Evolutionary conservation across 2,888 invertebrate genomes (phyloP).

Genomic region (Pterostichus niger): DNA sequence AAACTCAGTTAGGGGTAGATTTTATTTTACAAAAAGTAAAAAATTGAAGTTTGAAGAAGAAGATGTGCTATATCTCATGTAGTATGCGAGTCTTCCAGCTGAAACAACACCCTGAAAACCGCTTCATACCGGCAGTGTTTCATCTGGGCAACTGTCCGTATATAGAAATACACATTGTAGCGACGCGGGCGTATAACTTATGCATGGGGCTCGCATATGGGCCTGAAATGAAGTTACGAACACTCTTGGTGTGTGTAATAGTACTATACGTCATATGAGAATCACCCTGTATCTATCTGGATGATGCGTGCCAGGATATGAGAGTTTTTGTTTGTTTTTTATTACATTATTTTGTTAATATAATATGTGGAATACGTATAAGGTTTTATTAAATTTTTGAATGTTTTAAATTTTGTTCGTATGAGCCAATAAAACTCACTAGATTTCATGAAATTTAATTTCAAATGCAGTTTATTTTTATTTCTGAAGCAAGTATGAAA

Average conservation of each 20-base stretch:
- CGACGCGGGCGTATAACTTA: conserved; percentile 70
- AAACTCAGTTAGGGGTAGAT: conserved; percentile 33
- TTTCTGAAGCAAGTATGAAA: conserved; percentile 4
- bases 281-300: conserved; percentile 26
- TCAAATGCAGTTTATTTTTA: conserved; percentile 34
- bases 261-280: conserved; percentile 5
- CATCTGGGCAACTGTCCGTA: conserved; percentile 27
- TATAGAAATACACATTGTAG: conserved; percentile 68
- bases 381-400: conserved; percentile 60
- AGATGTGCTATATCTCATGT: conserved; percentile 47
- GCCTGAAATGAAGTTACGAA: conserved; percentile 71
- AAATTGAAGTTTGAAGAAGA: conserved; percentile 61
- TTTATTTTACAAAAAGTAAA: conserved; percentile 36
- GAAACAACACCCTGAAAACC: conserved; percentile 8
- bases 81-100: conserved; percentile 8
- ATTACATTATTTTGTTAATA: conserved; percentile 66
- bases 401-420: conserved; percentile 48
- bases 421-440: conserved; percentile 42
- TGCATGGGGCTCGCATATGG: conserved; percentile 71
- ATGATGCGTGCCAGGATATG: conserved; percentile 29
- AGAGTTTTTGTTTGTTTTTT: conserved; percentile 59
- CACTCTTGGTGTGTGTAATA: conserved; percentile 53
- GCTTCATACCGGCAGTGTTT: background rate
- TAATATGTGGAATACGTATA: conserved; percentile 56
- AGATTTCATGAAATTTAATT: conserved; percentile 47